Percentiles rank a stretch among this genome's conserved stretches.
These are phyloP conservation scores for Acrocephalus kingi DNA, from an alignment of 2,113 vertebrate genomes.

Conservation along the genomic window DNA sequence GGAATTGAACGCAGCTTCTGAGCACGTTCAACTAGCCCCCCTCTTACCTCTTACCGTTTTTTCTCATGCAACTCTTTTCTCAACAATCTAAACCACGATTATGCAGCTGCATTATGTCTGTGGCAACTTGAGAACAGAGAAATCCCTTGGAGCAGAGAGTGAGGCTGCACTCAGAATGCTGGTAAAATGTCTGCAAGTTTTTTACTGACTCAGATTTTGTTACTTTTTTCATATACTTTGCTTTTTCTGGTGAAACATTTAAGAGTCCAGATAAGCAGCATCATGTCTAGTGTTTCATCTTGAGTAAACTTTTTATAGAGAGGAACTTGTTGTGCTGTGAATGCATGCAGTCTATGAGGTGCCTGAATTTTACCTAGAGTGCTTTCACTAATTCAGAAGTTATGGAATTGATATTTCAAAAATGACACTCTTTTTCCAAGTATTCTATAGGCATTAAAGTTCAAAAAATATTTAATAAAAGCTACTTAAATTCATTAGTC, in stretches of 20 bases:
- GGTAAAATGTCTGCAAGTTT: background rate
- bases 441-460: background rate
- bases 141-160: background rate
- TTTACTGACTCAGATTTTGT: background rate
- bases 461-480: background rate
- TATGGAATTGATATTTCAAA: background rate
- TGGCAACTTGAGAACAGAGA: rapidly evolving
- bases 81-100: background rate
- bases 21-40: background rate
- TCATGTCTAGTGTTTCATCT: background rate
- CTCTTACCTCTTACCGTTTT: background rate
- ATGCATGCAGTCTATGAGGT: background rate
- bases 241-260: background rate
- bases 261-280: background rate
- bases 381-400: background rate
- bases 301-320: background rate
- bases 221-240: background rate
- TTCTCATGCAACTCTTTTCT: background rate
- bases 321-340: background rate
- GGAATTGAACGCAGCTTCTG: background rate
- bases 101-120: background rate
- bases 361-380: background rate
- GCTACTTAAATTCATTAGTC: background rate
- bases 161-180: background rate
- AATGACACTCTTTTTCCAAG: background rate